A percentile compares a stretch with the other conserved stretches of the same genome.
Conservation (phyloP, 1,140 invertebrate species). For the Drosophila pallidifrons region DNA sequence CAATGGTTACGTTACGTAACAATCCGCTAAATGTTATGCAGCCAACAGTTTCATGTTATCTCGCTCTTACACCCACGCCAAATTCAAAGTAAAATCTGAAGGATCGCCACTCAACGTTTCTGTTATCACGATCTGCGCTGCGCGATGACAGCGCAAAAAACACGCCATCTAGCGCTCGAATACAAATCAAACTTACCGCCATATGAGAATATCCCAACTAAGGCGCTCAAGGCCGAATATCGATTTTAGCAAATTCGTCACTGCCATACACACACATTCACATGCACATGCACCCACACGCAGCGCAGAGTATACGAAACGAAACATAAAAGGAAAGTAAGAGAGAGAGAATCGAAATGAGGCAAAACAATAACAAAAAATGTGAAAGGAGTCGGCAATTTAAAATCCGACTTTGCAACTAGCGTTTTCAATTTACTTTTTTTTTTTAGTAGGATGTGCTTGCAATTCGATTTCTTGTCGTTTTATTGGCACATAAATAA, state of each 20-base stretch:
- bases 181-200: conserved; percentile 53
- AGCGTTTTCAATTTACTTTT: conserved; percentile 27
- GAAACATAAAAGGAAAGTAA: conserved; percentile 7
- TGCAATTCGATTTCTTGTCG: neutral
- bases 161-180: neutral
- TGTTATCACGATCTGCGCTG: neutral
- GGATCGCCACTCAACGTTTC: neutral
- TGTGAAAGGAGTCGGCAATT: conserved; percentile 14
- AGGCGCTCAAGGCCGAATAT: conserved; percentile 48
- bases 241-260: conserved; percentile 63
- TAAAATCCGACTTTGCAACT: neutral
- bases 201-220: conserved; percentile 30
- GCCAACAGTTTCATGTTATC: neutral
- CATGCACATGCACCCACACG: neutral
- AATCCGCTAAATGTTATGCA: neutral
- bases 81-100: neutral
- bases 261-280: conserved; percentile 19
- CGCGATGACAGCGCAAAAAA: neutral
- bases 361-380: conserved; percentile 18
- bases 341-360: conserved; percentile 4
- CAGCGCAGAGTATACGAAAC: conserved; percentile 3
- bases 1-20: neutral
- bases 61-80: neutral
- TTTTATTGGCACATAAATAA: conserved; percentile 14
- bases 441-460: conserved; percentile 1